Evolutionary conservation across 2,888 invertebrate genomes (phyloP), one percentile per base, ranked within the genome.

Genomic region (Caenorhabditis sp.): DNA sequence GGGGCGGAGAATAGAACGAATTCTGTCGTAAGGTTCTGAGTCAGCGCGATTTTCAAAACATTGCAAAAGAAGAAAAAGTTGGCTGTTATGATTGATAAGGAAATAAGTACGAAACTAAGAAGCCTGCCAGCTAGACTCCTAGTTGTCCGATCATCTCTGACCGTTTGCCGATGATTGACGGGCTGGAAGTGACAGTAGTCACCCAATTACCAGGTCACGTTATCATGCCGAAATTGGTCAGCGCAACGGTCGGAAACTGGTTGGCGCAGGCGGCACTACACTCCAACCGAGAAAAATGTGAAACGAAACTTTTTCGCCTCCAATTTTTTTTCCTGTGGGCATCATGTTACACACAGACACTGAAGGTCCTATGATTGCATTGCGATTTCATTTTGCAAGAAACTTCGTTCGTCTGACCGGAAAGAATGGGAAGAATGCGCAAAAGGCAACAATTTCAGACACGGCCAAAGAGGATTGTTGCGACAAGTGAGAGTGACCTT

Each of bases 171-270:
- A 7, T 65, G 53, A 55, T 65, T 46, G 65, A 53, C 53, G 45
- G 65, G 26, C 65, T 46, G 46, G 66, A 66, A 66, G 66, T 66
- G 66, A 56, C 66, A 66, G 46, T 66, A 66, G 37, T 66, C 56
- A 66, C 66, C 56, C 56, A 66, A 56, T 66, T 66, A 66, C 66
- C 56, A 66, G 56, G 66, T 56, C 48, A 56, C 48, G 66, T 66
- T 66, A 66, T 66, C 66, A 66, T 66, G 46, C 56, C 39, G 55
- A 65, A 65, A 65, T 45, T 65, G 65, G 65, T 53, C 63, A 65
- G 35, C 50, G 13, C 35, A 9, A 9, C 2, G 6, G 6, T 2
- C 11, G 6, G 37, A 65, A 65, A 65, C 65, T 65, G 65, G 65
- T 65, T 65, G 17, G 35, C 65, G 55, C 43, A 11, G 26, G 26